Percentiles rank a stretch among this genome's conserved stretches.
These are phyloP conservation scores for Mamestra configurata DNA, from an alignment of 1,140 invertebrate species.

Conservation along the genomic window DNA sequence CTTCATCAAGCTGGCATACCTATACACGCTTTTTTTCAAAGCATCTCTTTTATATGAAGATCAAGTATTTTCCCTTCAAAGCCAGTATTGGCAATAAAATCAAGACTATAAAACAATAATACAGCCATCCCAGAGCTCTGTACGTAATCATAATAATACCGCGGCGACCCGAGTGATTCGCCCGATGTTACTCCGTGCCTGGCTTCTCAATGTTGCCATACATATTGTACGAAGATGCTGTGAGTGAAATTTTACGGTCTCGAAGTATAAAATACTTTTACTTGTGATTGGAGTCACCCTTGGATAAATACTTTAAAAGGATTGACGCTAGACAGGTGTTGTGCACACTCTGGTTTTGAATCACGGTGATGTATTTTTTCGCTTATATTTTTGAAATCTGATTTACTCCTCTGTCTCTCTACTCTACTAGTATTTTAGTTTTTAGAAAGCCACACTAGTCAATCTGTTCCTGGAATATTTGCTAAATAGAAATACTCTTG, in stretches of 20 bases:
- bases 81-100: not conserved
- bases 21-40: not conserved
- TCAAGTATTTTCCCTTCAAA: not conserved
- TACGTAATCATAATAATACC: constrained; percentile 51
- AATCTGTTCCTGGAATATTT: no score
- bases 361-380: no score
- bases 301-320: no score
- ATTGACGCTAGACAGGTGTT: not conserved
- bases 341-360: no score
- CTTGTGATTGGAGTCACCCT: not conserved
- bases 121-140: constrained; percentile 32
- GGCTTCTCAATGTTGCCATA: constrained; percentile 48
- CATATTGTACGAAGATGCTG: constrained; percentile 45
- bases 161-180: constrained; percentile 22
- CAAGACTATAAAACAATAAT: constrained; percentile 35
- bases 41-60: not conserved
- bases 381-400: no score
- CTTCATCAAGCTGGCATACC: no score
- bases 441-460: no score
- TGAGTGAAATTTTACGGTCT: constrained; percentile 51
- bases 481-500: no score
- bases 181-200: constrained; percentile 48
- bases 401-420: no score
- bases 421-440: no score
- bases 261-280: constrained; percentile 6